These are phyloP conservation scores for Manduca sexta DNA, from an alignment of 1,140 invertebrate species.

Conservation along the genomic window DNA sequence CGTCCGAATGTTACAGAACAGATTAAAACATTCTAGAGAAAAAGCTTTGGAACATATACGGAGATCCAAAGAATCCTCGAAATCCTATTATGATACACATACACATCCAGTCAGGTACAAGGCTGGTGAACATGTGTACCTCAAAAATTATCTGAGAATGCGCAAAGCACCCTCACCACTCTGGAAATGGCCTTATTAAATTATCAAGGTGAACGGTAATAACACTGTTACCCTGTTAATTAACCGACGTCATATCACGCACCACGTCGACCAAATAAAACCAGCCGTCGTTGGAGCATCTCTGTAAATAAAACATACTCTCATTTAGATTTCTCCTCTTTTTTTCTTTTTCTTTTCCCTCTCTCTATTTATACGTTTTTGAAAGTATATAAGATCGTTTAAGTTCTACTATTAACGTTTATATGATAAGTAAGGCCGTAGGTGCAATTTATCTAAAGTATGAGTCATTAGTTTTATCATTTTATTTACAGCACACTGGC, in stretches of 20 bases:
- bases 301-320: too few species aligned
- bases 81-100: conserved; percentile 14
- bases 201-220: conserved; percentile 13
- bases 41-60: conserved; percentile 17
- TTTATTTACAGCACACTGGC: too few species aligned
- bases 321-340: too few species aligned
- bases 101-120: conserved; percentile 11
- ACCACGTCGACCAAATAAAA: conserved; percentile 20
- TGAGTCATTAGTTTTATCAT: too few species aligned
- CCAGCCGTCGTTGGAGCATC: too few species aligned
- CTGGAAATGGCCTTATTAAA: conserved; percentile 23
- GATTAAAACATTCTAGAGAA: conserved; percentile 11
- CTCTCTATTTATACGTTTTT: too few species aligned
- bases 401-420: too few species aligned
- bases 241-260: conserved; percentile 9
- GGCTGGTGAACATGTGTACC: conserved; percentile 14
- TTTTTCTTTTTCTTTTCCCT: too few species aligned
- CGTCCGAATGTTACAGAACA: conserved; percentile 15
- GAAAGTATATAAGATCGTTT: too few species aligned
- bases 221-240: conserved; percentile 13
- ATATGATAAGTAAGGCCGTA: too few species aligned
- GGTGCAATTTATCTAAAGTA: too few species aligned
- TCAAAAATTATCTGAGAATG: conserved; percentile 13
- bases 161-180: conserved; percentile 14
- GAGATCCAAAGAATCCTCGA: conserved; percentile 17